A percentile compares a stretch with the other conserved stretches of the same genome.
phyloP scores from a whole-genome alignment of 2,113 vertebrate genomes.

The Zosterops japonicus region DNA sequence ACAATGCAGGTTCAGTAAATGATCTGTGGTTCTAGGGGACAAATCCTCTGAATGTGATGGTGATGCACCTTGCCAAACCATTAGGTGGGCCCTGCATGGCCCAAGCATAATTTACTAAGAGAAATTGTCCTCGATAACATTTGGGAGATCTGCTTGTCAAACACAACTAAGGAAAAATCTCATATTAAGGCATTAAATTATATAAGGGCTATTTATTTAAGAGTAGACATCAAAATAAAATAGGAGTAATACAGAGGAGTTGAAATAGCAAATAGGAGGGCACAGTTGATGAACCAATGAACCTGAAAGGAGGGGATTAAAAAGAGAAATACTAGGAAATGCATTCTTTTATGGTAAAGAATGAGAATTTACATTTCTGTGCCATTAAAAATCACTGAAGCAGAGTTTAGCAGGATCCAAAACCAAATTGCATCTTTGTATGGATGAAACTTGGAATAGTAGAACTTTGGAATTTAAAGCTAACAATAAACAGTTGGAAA shows the following conservation, averaged over 20 bases:
- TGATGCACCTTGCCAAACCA: neutral
- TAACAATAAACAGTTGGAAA: neutral
- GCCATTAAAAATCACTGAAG: neutral
- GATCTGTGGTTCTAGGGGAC: neutral
- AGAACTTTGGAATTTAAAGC: neutral
- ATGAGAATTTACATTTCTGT: neutral
- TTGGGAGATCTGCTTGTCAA: neutral
- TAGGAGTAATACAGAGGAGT: neutral
- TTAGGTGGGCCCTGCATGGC: neutral
- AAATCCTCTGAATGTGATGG: neutral
- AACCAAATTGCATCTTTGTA: neutral
- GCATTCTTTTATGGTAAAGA: neutral
- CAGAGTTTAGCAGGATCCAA: neutral
- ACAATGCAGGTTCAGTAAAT: neutral
- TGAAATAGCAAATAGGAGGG: neutral
- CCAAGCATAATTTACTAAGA: neutral
- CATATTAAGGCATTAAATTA: neutral
- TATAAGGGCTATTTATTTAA: neutral
- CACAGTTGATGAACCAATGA: neutral
- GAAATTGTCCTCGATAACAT: neutral
- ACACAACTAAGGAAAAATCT: neutral
- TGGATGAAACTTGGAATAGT: neutral
- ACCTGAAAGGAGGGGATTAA: neutral
- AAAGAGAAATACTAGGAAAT: neutral
- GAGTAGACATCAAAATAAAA: neutral